phyloP scores from a whole-genome alignment of 2,888 invertebrate species.

The Elysia crispata region DNA sequence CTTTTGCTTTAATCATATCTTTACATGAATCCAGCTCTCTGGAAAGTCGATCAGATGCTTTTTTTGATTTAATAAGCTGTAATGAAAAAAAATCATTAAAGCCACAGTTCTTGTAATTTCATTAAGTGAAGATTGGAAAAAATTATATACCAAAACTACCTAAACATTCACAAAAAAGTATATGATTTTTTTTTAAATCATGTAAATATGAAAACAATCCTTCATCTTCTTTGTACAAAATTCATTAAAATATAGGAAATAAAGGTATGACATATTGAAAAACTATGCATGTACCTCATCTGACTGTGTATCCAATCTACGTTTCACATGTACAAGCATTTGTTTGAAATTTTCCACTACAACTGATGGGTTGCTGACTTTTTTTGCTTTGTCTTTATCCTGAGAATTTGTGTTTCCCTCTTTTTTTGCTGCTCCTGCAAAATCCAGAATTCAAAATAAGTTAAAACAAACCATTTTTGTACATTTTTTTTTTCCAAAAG shows the following conservation, averaged over 20 bases:
- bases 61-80: conserved; percentile 69
- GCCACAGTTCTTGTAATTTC: too few species aligned
- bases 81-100: background rate
- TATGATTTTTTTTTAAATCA: too few species aligned
- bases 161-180: too few species aligned
- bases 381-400: conserved; percentile 41
- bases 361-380: conserved; percentile 61
- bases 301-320: conserved; percentile 65
- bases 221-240: too few species aligned
- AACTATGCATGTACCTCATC: conserved; percentile 62
- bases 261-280: background rate
- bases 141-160: too few species aligned
- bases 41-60: conserved; percentile 61
- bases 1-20: conserved; percentile 72
- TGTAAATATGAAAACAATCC: too few species aligned
- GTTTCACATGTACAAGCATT: conserved; percentile 67
- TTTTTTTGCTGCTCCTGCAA: conserved; percentile 46
- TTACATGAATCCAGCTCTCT: conserved; percentile 71
- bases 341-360: conserved; percentile 69
- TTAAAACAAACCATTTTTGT: too few species aligned
- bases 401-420: conserved; percentile 36
- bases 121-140: too few species aligned
- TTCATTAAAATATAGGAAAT: too few species aligned
- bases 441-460: too few species aligned
- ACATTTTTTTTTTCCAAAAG: too few species aligned